These are phyloP conservation scores for Choloepus hoffmanni DNA, from an alignment of 2,113 vertebrate species.

Conservation along the genomic window DNA sequence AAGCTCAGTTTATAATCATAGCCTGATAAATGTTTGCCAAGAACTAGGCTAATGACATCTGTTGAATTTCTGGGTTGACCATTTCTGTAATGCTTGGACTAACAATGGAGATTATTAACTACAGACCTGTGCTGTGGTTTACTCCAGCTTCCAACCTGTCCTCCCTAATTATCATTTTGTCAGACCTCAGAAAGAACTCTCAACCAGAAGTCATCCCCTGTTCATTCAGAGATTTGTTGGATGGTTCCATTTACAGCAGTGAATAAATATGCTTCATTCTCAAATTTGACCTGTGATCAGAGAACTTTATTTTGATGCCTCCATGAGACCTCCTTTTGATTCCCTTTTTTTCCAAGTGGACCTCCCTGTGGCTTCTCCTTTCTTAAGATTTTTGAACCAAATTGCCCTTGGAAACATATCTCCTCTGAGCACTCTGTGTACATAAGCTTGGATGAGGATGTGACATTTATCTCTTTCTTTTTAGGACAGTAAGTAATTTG, in stretches of 20 bases:
- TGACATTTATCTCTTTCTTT: too few species aligned
- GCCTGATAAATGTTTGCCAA: background rate
- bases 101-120: background rate
- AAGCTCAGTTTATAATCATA: background rate
- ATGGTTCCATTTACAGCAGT: background rate
- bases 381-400: too few species aligned
- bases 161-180: background rate
- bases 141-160: background rate
- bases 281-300: background rate
- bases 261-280: background rate
- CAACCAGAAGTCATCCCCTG: background rate
- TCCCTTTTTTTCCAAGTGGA: background rate
- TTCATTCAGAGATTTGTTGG: background rate
- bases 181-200: background rate
- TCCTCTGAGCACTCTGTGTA: too few species aligned
- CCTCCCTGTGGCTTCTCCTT: too few species aligned
- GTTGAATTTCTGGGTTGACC: background rate
- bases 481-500: too few species aligned
- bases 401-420: too few species aligned
- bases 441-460: too few species aligned
- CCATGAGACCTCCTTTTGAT: background rate
- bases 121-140: background rate
- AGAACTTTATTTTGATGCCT: background rate
- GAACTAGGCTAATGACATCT: constrained; percentile 36
- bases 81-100: background rate